These are phyloP conservation scores for Drosophila picticornis DNA, from an alignment of 2,888 invertebrate genomes.

Conservation along the genomic window DNA sequence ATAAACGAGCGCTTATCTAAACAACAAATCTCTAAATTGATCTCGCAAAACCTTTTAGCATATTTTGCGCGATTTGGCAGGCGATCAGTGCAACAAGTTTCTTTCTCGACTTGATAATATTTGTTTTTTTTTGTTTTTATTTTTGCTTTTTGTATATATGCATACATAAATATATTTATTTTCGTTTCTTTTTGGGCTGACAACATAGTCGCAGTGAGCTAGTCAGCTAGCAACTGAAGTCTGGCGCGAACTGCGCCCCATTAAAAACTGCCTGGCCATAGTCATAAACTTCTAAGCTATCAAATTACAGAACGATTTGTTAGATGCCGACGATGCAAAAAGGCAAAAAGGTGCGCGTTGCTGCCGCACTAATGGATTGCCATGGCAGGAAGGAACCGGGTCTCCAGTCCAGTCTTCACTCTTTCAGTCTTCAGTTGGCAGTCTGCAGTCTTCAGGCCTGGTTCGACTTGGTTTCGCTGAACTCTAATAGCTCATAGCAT, in stretches of 20 bases:
- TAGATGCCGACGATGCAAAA: constrained; percentile 78
- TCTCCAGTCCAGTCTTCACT: constrained; percentile 24
- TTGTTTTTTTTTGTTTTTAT: constrained; percentile 6
- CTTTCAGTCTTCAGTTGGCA: constrained; percentile 8
- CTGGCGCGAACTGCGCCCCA: constrained; percentile 69
- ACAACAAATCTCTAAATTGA: constrained; percentile 80
- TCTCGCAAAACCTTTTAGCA: constrained; percentile 82
- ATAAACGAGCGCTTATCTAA: constrained; percentile 77
- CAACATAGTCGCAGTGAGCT: constrained; percentile 45
- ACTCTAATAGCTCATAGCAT: constrained; percentile 80
- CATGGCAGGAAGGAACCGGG: constrained; percentile 52
- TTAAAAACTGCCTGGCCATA: constrained; percentile 78
- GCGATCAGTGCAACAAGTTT: constrained; percentile 59
- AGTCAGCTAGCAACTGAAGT: constrained; percentile 39
- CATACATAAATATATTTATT: constrained; percentile 14
- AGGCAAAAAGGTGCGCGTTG: constrained; percentile 46
- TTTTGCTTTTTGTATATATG: constrained; percentile 15
- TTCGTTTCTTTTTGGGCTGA: constrained; percentile 11
- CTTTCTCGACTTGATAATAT: constrained; percentile 21
- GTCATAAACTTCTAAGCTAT: constrained; percentile 82
- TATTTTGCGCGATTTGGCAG: constrained; percentile 81
- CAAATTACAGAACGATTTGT: constrained; percentile 83
- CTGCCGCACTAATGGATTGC: constrained; percentile 75
- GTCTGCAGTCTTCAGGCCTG: constrained; percentile 22
- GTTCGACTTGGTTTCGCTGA: constrained; percentile 68